Evolutionary conservation across 2,888 invertebrate species (phyloP).

Genomic region (Adineta ricciae): DNA sequence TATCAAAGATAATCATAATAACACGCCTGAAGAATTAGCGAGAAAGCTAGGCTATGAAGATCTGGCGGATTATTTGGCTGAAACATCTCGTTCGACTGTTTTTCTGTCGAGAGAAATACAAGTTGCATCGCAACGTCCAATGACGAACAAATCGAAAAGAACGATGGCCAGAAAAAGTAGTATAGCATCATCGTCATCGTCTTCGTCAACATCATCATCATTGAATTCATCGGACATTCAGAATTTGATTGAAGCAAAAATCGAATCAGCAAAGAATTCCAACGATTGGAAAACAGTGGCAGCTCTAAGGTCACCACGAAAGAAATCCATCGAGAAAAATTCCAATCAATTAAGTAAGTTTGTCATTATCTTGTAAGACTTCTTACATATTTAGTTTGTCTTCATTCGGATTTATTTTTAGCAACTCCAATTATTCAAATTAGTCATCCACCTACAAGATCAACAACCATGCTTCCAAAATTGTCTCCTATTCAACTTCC

Average conservation of each 20-base stretch:
- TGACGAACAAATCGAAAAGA: background rate
- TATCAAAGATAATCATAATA: background rate
- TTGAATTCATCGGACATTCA: background rate
- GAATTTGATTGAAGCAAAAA: background rate
- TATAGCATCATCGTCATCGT: background rate
- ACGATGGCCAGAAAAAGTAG: background rate
- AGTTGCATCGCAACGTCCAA: background rate
- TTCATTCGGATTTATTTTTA: background rate
- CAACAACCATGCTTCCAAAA: background rate
- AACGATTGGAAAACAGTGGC: background rate
- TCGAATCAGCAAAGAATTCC: background rate
- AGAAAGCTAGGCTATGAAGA: background rate
- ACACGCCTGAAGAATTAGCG: slow-evolving; percentile 10
- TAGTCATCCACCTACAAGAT: background rate
- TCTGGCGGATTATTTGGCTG: background rate
- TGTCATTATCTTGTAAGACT: too few species aligned
- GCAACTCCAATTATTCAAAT: background rate
- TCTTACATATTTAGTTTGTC: background rate
- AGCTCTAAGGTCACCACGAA: background rate
- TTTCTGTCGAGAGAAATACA: background rate
- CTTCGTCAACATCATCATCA: background rate
- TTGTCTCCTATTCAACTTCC: background rate
- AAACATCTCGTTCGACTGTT: background rate
- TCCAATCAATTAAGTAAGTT: background rate
- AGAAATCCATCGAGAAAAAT: background rate